Conservation (phyloP, 2,888 invertebrate species). For the Lasioglossum figueresi region DNA sequence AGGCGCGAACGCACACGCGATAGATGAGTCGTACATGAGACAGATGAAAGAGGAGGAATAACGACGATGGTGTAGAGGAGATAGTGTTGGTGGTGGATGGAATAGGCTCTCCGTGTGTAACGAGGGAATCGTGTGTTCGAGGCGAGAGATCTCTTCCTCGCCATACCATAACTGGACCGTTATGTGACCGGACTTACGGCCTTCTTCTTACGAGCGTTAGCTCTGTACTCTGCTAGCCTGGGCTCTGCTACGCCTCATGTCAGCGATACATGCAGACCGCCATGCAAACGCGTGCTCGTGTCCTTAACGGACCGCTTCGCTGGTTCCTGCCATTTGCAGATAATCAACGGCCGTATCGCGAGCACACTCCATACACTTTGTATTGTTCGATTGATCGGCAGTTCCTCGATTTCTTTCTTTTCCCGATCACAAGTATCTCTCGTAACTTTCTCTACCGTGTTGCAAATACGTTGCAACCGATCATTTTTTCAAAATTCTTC, state of each 20-base stretch:
- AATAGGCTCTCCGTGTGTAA: conserved; percentile 66
- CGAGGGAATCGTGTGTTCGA: conserved; percentile 71
- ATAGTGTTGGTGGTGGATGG: conserved; percentile 21
- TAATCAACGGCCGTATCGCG: conserved; percentile 50
- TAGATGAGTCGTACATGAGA: conserved; percentile 11
- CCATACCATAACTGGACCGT: conserved; percentile 82
- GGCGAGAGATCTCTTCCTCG: conserved; percentile 75
- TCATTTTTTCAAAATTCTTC: too few species aligned
- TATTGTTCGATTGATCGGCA: not conserved
- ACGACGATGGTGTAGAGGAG: conserved; percentile 12
- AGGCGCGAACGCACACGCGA: conserved; percentile 33
- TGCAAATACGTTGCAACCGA: too few species aligned
- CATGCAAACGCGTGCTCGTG: conserved; percentile 49
- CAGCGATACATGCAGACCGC: conserved; percentile 36
- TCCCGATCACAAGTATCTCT: not conserved
- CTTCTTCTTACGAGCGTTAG: conserved; percentile 64
- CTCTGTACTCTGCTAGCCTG: not conserved
- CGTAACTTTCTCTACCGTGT: not conserved
- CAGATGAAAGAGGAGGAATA: conserved; percentile 29
- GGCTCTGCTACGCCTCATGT: conserved; percentile 45
- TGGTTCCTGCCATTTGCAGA: conserved; percentile 47
- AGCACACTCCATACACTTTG: not conserved
- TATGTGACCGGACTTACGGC: conserved; percentile 81
- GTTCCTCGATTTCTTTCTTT: not conserved
- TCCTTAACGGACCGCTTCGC: conserved; percentile 55